These are phyloP conservation scores for Ephydatia muelleri DNA, from an alignment of 37 sponge, comb jelly and placozoan species.

Conservation along the genomic window DNA sequence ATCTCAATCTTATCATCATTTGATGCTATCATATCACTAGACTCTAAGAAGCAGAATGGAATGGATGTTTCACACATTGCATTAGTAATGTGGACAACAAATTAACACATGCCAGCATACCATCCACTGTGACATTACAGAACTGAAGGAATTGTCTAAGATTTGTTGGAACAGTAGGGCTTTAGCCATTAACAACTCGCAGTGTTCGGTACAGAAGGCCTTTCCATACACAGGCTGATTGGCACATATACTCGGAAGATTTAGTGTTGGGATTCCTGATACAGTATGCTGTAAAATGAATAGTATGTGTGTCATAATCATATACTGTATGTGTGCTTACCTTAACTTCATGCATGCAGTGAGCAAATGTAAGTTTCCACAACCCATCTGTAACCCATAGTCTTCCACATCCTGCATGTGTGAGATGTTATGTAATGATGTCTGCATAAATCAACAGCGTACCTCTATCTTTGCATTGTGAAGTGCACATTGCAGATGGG, in stretches of 20 bases:
- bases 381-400: slow-evolving; percentile 47
- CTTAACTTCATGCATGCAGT: slow-evolving; percentile 36
- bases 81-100: no score
- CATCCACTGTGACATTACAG: neutral
- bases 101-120: neutral
- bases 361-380: slow-evolving; percentile 32
- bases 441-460: neutral
- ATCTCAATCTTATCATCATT: neutral
- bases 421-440: no score
- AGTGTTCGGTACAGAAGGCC: slow-evolving; percentile 47
- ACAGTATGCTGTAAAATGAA: slow-evolving; percentile 25
- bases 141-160: slow-evolving; percentile 25
- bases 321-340: neutral
- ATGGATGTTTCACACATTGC: no score
- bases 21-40: neutral
- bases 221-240: slow-evolving; percentile 26
- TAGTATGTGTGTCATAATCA: neutral
- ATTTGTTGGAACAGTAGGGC: slow-evolving; percentile 5
- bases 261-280: slow-evolving; percentile 29
- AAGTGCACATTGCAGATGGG: slow-evolving; percentile 6
- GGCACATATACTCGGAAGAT: slow-evolving; percentile 37
- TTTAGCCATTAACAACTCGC: neutral
- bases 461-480: slow-evolving; percentile 41
- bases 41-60: neutral
- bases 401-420: slow-evolving; percentile 29